phyloP scores from a whole-genome alignment of 2,113 vertebrate species.

The Clupea harengus region DNA sequence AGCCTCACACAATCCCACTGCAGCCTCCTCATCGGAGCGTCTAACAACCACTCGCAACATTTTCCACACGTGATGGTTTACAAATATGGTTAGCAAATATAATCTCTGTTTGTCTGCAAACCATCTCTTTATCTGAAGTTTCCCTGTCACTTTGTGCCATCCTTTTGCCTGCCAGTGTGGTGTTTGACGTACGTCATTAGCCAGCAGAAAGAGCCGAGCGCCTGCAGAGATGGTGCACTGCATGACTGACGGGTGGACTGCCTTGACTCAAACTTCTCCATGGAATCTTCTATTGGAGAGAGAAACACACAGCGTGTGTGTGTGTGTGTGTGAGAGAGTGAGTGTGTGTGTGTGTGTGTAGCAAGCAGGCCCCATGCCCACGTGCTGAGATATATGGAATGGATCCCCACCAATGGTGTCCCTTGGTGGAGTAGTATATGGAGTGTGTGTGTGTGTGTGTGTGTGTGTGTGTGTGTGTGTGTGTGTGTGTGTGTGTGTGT shows the following conservation, averaged over 20 bases:
- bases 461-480: background rate
- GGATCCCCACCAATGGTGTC: conserved; percentile 49
- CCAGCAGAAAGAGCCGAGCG: no score
- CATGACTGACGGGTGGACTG: no score
- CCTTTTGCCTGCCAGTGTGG: no score
- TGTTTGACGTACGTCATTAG: no score
- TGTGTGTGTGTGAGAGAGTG: no score
- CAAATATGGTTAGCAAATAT: no score
- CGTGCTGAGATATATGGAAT: conserved; percentile 24
- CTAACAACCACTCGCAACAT: background rate
- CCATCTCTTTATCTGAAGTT: no score
- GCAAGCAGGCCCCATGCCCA: background rate
- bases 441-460: background rate
- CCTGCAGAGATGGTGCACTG: background rate
- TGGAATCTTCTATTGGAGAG: background rate
- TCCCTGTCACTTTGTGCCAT: no score
- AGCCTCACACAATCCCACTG: background rate
- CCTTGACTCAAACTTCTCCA: background rate
- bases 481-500: background rate
- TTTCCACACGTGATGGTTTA: background rate
- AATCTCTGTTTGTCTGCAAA: no score
- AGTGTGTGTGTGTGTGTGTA: no score
- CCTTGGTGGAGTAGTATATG: conserved; percentile 19
- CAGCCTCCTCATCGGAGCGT: background rate
- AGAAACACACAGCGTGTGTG: no score